These are phyloP conservation scores for Eupelmus urozonus DNA, from an alignment of 2,888 invertebrate genomes.

Conservation along the genomic window DNA sequence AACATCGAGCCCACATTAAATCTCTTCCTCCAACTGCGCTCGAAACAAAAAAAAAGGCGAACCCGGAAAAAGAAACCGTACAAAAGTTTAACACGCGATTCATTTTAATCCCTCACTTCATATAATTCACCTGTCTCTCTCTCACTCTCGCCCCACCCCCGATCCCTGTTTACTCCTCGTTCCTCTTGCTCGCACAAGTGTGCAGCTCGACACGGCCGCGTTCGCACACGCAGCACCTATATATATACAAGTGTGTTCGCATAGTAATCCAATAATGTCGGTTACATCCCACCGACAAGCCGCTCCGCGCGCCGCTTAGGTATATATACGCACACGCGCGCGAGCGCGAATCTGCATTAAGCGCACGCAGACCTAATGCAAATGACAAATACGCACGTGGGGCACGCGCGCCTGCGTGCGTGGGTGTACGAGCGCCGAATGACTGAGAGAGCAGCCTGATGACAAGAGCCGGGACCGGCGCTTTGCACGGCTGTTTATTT, in stretches of 20 bases:
- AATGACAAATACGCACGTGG: conserved; percentile 56
- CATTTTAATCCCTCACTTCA: conserved; percentile 13
- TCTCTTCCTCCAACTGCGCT: not conserved
- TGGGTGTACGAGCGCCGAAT: not conserved
- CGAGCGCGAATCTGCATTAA: conserved; percentile 38
- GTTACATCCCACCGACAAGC: conserved; percentile 55
- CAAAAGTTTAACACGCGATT: conserved; percentile 8
- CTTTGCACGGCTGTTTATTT: not conserved
- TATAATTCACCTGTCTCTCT: conserved; percentile 41
- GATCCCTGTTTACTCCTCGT: conserved; percentile 55
- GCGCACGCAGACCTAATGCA: conserved; percentile 50
- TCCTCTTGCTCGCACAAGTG: not conserved
- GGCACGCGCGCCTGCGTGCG: not conserved
- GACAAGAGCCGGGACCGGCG: conserved; percentile 1
- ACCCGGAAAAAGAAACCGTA: too few species aligned
- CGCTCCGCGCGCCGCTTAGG: not conserved
- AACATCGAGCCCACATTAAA: not conserved
- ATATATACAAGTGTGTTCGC: conserved; percentile 9
- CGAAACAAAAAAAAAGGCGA: too few species aligned
- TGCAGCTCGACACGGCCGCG: not conserved
- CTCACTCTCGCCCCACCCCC: not conserved
- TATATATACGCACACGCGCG: conserved; percentile 3
- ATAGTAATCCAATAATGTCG: conserved; percentile 59
- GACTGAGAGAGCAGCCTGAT: conserved; percentile 11
- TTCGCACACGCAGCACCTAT: too few species aligned